Conservation (phyloP, 1,140 invertebrate genomes). For the Drosophila bocki region DNA sequence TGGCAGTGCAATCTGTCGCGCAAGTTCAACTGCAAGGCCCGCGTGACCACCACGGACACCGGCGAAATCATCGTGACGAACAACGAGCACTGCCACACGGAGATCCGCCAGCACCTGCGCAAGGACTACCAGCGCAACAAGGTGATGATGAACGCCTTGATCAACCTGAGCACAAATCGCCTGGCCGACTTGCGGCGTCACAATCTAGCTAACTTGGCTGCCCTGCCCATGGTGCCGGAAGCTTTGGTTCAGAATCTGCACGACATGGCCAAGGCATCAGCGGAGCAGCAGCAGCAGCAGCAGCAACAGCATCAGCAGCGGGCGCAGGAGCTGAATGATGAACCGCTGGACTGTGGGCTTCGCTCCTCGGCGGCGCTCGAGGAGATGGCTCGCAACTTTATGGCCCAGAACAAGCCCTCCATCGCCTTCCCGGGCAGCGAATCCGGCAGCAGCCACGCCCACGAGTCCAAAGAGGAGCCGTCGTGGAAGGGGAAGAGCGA, state of each 20-base stretch:
- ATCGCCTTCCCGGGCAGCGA: constrained; percentile 41
- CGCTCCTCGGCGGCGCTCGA: constrained; percentile 58
- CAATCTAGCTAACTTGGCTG: constrained; percentile 38
- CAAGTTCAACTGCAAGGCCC: constrained; percentile 85
- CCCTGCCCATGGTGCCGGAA: constrained; percentile 54
- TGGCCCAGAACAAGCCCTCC: constrained; percentile 48
- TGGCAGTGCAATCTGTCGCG: constrained; percentile 85
- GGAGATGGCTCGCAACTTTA: constrained; percentile 66
- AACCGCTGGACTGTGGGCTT: constrained; percentile 71
- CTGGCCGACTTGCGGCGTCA: constrained; percentile 60
- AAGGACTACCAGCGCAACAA: constrained; percentile 85
- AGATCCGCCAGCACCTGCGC: constrained; percentile 84
- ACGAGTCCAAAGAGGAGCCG: constrained; percentile 60
- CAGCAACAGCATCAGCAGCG: constrained; percentile 52
- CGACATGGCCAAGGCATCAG: constrained; percentile 70
- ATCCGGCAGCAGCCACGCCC: constrained; percentile 13
- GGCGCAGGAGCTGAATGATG: constrained; percentile 50
- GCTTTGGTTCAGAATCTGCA: constrained; percentile 70
- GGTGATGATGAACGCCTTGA: constrained; percentile 84
- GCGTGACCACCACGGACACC: constrained; percentile 84
- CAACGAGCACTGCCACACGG: constrained; percentile 85
- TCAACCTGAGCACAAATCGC: constrained; percentile 72
- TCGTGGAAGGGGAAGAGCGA: constrained; percentile 70
- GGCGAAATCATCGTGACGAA: constrained; percentile 85
- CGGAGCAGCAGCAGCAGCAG: constrained; percentile 59